Evolutionary conservation across 2,797 vertebrate species (phyloP).

Genomic region (Meriones psammophilus): DNA sequence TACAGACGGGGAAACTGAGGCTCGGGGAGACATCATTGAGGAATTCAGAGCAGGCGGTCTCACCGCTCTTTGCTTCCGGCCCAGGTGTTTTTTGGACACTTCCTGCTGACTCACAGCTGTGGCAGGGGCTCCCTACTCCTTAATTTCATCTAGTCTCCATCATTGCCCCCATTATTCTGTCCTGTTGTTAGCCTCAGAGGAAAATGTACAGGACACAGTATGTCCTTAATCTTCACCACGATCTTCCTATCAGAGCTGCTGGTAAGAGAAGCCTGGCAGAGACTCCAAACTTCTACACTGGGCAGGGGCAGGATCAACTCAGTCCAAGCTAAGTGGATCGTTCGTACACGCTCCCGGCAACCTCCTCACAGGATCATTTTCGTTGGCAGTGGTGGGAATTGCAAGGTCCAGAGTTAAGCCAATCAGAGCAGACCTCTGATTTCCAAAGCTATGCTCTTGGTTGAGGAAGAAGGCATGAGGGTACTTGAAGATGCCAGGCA

Average conservation of each 20-base stretch:
- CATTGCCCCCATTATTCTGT: too few species aligned
- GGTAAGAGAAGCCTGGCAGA: neutral
- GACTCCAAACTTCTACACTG: neutral
- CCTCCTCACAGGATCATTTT: conserved; percentile 7
- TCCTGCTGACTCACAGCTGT: neutral
- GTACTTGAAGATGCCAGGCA: neutral
- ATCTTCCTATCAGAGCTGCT: neutral
- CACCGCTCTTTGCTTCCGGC: neutral
- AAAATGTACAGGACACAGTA: neutral
- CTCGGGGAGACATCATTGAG: neutral
- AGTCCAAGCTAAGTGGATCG: neutral
- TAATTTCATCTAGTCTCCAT: neutral
- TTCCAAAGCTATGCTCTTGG: neutral
- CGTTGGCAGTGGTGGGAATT: neutral
- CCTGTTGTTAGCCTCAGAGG: conserved; percentile 3
- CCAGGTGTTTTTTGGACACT: neutral
- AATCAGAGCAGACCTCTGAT: neutral
- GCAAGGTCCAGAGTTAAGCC: neutral
- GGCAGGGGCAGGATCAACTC: neutral
- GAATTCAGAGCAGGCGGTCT: neutral
- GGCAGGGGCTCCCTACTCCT: neutral
- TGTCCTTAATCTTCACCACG: neutral
- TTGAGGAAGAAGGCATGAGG: neutral
- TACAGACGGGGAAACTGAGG: conserved; percentile 41
- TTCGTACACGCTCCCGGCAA: neutral